Percentiles rank a stretch among this genome's conserved stretches.
These are phyloP conservation scores for Cerastoderma edule DNA, from an alignment of 2,888 invertebrate species.

Conservation along the genomic window DNA sequence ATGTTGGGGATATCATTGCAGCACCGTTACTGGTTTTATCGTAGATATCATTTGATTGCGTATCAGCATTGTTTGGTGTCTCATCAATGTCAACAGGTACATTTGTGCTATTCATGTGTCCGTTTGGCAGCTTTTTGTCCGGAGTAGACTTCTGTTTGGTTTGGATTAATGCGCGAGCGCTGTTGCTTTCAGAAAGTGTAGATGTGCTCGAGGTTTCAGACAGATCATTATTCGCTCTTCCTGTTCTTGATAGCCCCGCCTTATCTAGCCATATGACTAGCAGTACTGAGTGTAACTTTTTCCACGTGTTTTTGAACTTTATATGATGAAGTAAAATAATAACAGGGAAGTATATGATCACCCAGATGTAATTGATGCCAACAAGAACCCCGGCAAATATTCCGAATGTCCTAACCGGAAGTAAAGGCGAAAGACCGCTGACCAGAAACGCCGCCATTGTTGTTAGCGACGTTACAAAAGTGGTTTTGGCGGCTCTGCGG, in stretches of 20 bases:
- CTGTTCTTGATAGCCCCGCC: background rate
- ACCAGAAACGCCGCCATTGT: conserved; percentile 79
- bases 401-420: conserved; percentile 77
- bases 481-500: conserved; percentile 76
- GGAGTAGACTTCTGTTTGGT: background rate
- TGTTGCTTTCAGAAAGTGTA: conserved; percentile 41
- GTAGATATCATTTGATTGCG: background rate
- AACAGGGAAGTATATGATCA: conserved; percentile 79
- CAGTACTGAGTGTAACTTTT: conserved; percentile 26
- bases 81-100: too few relatives aligned
- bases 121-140: background rate
- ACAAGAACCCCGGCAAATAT: conserved; percentile 78
- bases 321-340: conserved; percentile 68
- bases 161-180: conserved; percentile 25
- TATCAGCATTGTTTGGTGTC: background rate
- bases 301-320: conserved; percentile 50
- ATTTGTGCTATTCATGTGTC: background rate
- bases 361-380: conserved; percentile 80
- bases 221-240: background rate
- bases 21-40: background rate
- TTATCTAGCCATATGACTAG: conserved; percentile 36
- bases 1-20: too few relatives aligned
- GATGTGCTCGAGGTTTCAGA: background rate
- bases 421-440: conserved; percentile 76
- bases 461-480: conserved; percentile 80